A percentile compares a stretch with the other conserved stretches of the same genome.
phyloP scores from a whole-genome alignment of 2,888 invertebrate genomes.

The Microctonus aethiopoides region DNA sequence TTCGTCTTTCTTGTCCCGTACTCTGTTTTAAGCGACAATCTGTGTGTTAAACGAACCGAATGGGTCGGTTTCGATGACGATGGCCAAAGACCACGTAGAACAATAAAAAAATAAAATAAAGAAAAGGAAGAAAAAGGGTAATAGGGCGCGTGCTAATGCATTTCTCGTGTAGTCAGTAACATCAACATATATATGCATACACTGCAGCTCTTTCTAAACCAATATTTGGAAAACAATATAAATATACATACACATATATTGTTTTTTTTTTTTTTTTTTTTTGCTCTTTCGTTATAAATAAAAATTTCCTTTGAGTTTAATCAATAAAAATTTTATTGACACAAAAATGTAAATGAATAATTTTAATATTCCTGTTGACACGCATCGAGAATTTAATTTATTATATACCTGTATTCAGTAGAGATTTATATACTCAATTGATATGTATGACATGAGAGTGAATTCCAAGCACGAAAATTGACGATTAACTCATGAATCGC shows the following conservation, averaged over 20 bases:
- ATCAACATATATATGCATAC: conserved; percentile 10
- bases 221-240: conserved; percentile 54
- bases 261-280: too few relatives aligned
- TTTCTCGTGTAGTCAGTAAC: conserved; percentile 54
- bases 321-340: background rate
- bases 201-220: conserved; percentile 31
- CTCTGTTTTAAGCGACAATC: conserved; percentile 5
- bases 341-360: conserved; percentile 22
- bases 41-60: conserved; percentile 23
- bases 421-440: conserved; percentile 30
- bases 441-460: conserved; percentile 40
- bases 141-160: conserved; percentile 58
- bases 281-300: too few relatives aligned
- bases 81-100: conserved; percentile 35
- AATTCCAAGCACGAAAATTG: conserved; percentile 17
- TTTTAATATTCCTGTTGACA: conserved; percentile 42
- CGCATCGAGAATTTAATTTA: background rate
- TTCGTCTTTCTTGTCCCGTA: background rate
- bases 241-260: too few relatives aligned
- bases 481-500: background rate
- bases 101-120: conserved; percentile 55
- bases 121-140: conserved; percentile 49
- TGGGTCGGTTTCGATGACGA: conserved; percentile 20
- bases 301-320: too few relatives aligned
- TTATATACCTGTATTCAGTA: too few relatives aligned